Conservation (phyloP, 2,113 vertebrate genomes). For the Ceyx cyanopectus region DNA sequence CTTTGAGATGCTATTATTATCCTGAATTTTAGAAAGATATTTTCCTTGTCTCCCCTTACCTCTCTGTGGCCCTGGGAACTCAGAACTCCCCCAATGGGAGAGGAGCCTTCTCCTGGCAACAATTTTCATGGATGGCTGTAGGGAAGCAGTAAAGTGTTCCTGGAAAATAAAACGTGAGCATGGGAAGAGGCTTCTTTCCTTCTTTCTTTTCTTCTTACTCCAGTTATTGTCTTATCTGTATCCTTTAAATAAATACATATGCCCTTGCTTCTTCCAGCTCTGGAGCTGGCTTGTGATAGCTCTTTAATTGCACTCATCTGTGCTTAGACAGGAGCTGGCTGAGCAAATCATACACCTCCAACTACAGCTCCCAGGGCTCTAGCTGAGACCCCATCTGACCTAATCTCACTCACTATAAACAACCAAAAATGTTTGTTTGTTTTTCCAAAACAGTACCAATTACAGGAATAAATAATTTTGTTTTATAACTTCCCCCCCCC, state of each 20-base stretch:
- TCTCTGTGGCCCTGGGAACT: conserved; percentile 25
- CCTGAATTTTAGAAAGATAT: not conserved
- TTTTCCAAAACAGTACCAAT: not conserved
- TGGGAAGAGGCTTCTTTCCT: not conserved
- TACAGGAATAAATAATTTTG: conserved; percentile 22
- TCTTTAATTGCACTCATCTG: not conserved
- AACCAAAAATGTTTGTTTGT: not conserved
- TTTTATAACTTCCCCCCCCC: not conserved
- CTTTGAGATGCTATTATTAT: conserved; percentile 41
- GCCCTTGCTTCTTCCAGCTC: not conserved
- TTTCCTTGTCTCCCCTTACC: not conserved
- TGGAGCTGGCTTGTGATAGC: not conserved
- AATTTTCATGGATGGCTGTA: not conserved
- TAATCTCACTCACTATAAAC: not conserved
- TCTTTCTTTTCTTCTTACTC: conserved; percentile 9
- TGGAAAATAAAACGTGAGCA: not conserved
- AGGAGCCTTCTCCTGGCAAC: conserved; percentile 21
- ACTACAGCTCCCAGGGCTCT: not conserved
- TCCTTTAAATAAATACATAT: conserved; percentile 25
- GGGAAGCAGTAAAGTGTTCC: not conserved
- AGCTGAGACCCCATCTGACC: not conserved
- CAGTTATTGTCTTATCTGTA: conserved; percentile 26
- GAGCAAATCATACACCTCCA: not conserved
- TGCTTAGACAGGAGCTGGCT: not conserved
- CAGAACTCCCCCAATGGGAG: not conserved